A percentile compares a stretch with the other conserved stretches of the same genome.
phyloP scores from a whole-genome alignment of 2,113 vertebrate genomes.

The Uria aalge region DNA sequence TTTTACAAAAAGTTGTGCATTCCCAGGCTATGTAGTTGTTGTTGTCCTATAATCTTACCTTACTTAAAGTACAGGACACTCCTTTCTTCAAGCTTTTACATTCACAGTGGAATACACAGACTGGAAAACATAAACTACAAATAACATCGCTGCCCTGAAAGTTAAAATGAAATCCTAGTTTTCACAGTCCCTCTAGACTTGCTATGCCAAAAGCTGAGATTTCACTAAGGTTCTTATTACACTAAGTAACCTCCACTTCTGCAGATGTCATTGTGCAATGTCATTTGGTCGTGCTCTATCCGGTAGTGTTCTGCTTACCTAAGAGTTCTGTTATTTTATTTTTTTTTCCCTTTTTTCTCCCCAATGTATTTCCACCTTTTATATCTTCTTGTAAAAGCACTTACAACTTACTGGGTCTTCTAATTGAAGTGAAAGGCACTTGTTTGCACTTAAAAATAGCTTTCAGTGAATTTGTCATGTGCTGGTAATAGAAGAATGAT shows the following conservation, averaged over 20 bases:
- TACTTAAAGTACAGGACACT: not conserved
- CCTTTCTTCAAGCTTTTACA: not conserved
- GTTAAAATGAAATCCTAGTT: slow-evolving; percentile 37
- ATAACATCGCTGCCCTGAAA: not conserved
- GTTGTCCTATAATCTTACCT: not conserved
- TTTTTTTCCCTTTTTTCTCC: not conserved
- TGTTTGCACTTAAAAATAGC: slow-evolving; percentile 29
- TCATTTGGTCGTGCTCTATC: not conserved
- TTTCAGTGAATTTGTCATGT: slow-evolving; percentile 41
- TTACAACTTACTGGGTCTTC: not conserved
- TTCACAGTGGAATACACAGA: not conserved
- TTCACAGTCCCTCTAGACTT: not conserved
- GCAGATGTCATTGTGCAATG: not conserved
- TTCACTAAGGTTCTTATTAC: slow-evolving; percentile 15
- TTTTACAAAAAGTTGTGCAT: not conserved
- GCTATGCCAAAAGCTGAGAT: not conserved
- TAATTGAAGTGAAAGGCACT: not conserved
- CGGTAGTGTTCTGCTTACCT: not conserved
- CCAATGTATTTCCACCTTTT: not conserved
- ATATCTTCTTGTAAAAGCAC: not conserved
- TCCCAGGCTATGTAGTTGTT: not conserved
- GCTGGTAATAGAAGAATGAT: not conserved
- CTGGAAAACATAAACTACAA: slow-evolving; percentile 2
- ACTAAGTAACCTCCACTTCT: not conserved
- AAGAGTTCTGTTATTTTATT: not conserved